These are phyloP conservation scores for Tyria jacobaeae DNA, from an alignment of 2,888 invertebrate genomes.

Conservation along the genomic window DNA sequence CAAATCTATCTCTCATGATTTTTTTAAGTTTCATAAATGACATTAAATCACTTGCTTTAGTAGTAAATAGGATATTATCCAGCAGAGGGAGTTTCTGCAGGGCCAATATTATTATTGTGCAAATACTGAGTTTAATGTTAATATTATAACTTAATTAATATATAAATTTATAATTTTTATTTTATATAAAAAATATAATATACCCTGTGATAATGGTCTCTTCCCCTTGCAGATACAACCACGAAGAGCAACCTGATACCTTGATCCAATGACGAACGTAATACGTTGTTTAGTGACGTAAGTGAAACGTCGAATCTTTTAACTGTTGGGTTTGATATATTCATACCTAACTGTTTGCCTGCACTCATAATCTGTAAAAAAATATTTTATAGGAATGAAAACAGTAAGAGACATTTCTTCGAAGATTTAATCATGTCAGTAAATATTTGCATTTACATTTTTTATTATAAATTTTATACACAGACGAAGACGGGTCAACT, in stretches of 20 bases:
- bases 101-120: too few species aligned
- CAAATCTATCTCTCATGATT: too few species aligned
- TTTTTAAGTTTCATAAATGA: too few species aligned
- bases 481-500: too few species aligned
- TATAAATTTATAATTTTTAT: background rate
- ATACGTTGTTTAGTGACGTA: conserved; percentile 49
- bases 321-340: conserved; percentile 54
- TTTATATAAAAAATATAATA: conserved; percentile 10
- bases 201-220: conserved; percentile 81
- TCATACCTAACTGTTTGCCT: conserved; percentile 71
- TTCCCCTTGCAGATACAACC: conserved; percentile 81
- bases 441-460: background rate
- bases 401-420: too few species aligned
- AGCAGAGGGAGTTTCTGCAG: too few species aligned
- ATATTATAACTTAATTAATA: background rate
- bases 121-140: too few species aligned
- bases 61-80: too few species aligned
- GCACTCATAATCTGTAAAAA: conserved; percentile 60
- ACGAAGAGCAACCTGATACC: conserved; percentile 87
- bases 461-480: too few species aligned
- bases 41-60: too few species aligned
- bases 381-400: background rate
- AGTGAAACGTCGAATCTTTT: conserved; percentile 57
- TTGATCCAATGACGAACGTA: conserved; percentile 55
- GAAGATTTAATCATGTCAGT: background rate